Evolutionary conservation across 2,888 invertebrate species (phyloP).

Genomic region (Disparrhopalites patrizii): DNA sequence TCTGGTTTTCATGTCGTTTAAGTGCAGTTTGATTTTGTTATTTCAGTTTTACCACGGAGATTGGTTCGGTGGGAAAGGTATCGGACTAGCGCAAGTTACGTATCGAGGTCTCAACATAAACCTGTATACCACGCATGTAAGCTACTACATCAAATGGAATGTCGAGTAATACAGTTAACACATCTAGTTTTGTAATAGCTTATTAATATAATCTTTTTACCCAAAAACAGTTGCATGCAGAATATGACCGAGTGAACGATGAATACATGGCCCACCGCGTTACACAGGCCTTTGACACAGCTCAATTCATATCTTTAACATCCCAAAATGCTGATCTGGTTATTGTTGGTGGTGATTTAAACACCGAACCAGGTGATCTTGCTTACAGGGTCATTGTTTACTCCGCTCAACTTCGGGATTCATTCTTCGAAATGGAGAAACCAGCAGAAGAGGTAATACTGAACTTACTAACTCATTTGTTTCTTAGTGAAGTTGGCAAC

Average conservation of each 20-base stretch:
- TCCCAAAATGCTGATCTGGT: slow-evolving; percentile 72
- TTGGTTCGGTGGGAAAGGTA: slow-evolving; percentile 98
- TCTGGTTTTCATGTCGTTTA: too few relatives aligned
- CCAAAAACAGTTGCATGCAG: slow-evolving; percentile 91
- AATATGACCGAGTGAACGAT: slow-evolving; percentile 78
- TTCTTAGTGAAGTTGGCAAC: background rate
- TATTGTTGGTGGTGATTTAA: slow-evolving; percentile 90
- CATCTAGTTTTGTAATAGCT: too few relatives aligned
- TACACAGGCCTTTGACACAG: slow-evolving; percentile 89
- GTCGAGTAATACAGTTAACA: too few relatives aligned
- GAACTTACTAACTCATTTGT: too few relatives aligned
- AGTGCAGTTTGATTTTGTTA: too few relatives aligned
- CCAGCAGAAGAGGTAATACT: slow-evolving; percentile 19
- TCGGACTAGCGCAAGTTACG: slow-evolving; percentile 73
- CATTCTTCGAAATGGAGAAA: slow-evolving; percentile 38
- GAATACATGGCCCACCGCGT: slow-evolving; percentile 85
- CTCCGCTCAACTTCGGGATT: slow-evolving; percentile 47
- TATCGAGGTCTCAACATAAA: slow-evolving; percentile 68
- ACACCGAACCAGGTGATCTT: slow-evolving; percentile 81
- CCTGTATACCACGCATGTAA: slow-evolving; percentile 90
- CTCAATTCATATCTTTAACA: slow-evolving; percentile 87
- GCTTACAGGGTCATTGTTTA: slow-evolving; percentile 62
- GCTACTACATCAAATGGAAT: too few relatives aligned
- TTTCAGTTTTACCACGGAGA: slow-evolving; percentile 81
- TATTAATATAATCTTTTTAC: too few relatives aligned